These are phyloP conservation scores for Drosophila biarmipes DNA, from an alignment of 1,140 invertebrate species.

Conservation along the genomic window DNA sequence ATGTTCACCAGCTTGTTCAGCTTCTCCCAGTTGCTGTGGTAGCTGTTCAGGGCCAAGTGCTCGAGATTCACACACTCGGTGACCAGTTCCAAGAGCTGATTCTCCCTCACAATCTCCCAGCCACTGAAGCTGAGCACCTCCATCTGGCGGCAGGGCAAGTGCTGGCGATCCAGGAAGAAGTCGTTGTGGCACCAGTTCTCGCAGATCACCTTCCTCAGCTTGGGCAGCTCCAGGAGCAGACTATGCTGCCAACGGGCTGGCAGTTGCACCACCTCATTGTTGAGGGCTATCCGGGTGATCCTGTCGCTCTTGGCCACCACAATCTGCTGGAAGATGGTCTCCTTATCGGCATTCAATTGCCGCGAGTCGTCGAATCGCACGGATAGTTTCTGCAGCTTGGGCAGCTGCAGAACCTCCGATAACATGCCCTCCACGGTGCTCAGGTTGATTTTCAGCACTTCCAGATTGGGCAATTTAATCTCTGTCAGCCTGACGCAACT, in stretches of 20 bases:
- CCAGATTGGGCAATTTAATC: constrained; percentile 66
- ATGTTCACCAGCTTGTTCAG: constrained; percentile 53
- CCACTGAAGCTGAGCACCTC: constrained; percentile 67
- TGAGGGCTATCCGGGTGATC: constrained; percentile 63
- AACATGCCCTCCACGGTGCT: constrained; percentile 61
- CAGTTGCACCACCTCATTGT: constrained; percentile 72
- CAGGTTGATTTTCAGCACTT: constrained; percentile 69
- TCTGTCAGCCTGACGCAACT: constrained; percentile 50
- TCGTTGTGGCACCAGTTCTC: constrained; percentile 70
- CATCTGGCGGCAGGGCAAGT: constrained; percentile 69
- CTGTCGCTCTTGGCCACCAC: constrained; percentile 65
- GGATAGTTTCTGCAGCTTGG: constrained; percentile 58
- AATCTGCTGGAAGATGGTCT: constrained; percentile 74
- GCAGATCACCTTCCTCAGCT: constrained; percentile 55
- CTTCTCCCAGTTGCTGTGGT: constrained; percentile 60
- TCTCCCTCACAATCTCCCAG: constrained; percentile 61
- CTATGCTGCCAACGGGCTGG: constrained; percentile 60
- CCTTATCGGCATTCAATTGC: constrained; percentile 59
- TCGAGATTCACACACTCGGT: constrained; percentile 51
- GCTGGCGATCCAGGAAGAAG: constrained; percentile 62
- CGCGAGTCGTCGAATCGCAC: constrained; percentile 64
- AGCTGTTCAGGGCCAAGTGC: constrained; percentile 53
- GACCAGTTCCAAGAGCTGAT: constrained; percentile 56
- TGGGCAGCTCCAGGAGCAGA: constrained; percentile 61
- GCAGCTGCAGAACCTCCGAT: constrained; percentile 56